Base-by-base conservation (phyloP, 1,140 invertebrate species). In the Dendrolimus punctatus region DNA sequence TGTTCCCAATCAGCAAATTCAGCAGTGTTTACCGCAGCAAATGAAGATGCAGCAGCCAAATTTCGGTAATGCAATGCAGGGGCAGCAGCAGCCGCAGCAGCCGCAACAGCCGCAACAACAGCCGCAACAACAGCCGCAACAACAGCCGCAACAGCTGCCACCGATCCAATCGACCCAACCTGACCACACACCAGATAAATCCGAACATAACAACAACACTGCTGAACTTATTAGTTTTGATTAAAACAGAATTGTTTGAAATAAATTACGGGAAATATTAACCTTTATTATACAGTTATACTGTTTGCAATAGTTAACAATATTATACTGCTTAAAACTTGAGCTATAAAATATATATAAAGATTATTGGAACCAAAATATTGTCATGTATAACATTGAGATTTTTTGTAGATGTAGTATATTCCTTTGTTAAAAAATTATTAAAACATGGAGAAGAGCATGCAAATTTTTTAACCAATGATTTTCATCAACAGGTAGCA, bases 201-300 rank as follows among this genome's bases (percentile, higher is more conserved):
- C 79, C 10, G 80, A 86, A 65, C 69, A 75, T 53, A 87, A 90
- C 58, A 89, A 89, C 38, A 88, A 89, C 64, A 92, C 91, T 5
- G 92, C 91, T 48, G 92, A 93, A 76, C 80, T 93, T 3, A 93
- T 93, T 49, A 92, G 90, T 71, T 93, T 93, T 73, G 92, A 93
- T 83, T 93, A 87, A 89, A 69, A 49, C 9, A 52, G 53, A 65
- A 60, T 48, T 58, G 55, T 59, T 57, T 62, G 58, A 9, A 57
- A 54, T 39, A 49, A 56, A 53, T 64, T 56, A 68, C 62, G 62
- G 59, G 51, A 46, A 53, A 58, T 48, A 44, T 38, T 23, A 23
- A 23, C 23, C 23, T 23, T 23, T 23, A 23, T 23, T 23, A 23
- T 23, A 23, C 23, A 23, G 23, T 23, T 23, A 23, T 52, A 59